Conservation (phyloP, 2,797 vertebrate genomes). For the Coreius guichenoti region DNA sequence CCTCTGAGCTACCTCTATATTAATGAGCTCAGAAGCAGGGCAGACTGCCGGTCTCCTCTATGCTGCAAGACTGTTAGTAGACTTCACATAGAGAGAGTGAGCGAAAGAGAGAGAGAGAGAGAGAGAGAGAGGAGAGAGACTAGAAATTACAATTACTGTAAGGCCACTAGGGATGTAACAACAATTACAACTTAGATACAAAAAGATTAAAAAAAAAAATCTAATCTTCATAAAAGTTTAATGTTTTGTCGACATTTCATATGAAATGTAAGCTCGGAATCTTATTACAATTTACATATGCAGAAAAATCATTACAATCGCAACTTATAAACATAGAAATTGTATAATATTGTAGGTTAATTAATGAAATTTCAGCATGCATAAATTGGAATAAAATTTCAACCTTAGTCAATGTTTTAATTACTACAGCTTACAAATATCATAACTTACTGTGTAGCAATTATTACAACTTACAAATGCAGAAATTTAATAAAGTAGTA, state of each 20-base stretch:
- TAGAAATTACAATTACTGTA: neutral
- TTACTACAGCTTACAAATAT: neutral
- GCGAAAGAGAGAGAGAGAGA: neutral
- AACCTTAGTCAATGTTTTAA: neutral
- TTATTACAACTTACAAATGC: neutral
- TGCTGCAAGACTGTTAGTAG: conserved; percentile 46
- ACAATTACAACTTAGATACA: neutral
- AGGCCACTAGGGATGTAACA: neutral
- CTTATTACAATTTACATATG: neutral
- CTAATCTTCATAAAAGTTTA: neutral
- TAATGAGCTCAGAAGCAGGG: conserved; percentile 56
- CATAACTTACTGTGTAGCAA: neutral
- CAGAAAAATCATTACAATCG: neutral
- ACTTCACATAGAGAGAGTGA: neutral
- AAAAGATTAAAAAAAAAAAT: neutral
- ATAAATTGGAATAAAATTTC: neutral
- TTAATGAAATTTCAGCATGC: neutral
- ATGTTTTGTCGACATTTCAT: neutral
- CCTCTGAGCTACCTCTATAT: conserved; percentile 47
- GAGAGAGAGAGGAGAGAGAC: neutral
- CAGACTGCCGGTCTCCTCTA: conserved; percentile 67
- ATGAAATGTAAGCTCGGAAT: neutral
- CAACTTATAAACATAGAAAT: neutral
- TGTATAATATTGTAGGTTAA: neutral
- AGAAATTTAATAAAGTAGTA: neutral